phyloP scores from a whole-genome alignment of 2,797 vertebrate species.

The Leptatherina wallacei region DNA sequence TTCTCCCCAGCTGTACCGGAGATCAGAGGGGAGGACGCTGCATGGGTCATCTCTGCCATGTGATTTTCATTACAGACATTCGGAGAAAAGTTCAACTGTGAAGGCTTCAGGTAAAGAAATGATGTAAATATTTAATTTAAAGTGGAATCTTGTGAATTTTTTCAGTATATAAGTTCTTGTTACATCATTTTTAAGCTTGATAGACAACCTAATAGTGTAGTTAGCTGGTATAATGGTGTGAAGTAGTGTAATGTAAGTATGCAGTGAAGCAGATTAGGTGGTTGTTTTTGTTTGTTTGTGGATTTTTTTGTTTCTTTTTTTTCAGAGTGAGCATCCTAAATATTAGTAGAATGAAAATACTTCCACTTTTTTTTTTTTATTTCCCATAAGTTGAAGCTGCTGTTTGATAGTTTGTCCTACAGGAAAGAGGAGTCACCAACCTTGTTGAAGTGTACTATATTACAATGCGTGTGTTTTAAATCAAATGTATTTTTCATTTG shows the following conservation, averaged over 20 bases:
- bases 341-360: neutral
- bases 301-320: neutral
- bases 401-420: neutral
- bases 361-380: neutral
- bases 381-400: neutral
- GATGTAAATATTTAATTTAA: neutral
- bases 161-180: neutral
- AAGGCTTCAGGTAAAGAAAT: conserved; percentile 50
- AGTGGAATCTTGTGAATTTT: conserved; percentile 1
- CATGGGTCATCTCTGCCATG: conserved; percentile 45
- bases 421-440: conserved; percentile 14
- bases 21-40: conserved; percentile 25
- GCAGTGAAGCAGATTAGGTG: too few species aligned
- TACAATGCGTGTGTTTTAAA: conserved; percentile 37
- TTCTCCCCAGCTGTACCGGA: conserved; percentile 23
- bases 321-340: neutral
- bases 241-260: neutral
- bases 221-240: neutral
- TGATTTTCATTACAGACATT: conserved; percentile 46
- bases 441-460: conserved; percentile 15
- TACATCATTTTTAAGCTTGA: neutral
- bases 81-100: conserved; percentile 22
- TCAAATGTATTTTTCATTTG: conserved; percentile 55
- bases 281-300: neutral
- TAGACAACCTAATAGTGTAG: neutral